Conservation (phyloP, 2,888 invertebrate species). For the Eledone cirrhosa region DNA sequence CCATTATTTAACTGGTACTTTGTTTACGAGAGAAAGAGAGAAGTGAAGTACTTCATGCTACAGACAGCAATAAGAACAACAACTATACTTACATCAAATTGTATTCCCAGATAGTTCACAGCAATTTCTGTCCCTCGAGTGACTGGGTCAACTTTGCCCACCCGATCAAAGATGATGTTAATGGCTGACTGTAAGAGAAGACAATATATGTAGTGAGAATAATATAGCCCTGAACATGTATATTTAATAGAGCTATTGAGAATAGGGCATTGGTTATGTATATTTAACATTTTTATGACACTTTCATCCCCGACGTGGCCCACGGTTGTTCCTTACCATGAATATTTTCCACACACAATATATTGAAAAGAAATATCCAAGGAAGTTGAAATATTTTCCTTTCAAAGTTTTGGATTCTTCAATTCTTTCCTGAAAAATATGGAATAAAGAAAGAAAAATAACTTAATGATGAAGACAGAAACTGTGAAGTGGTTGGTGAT, state of each 20-base stretch:
- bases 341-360: slow-evolving; percentile 99
- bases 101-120: slow-evolving; percentile 93
- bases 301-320: too few species aligned
- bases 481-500: too few species aligned
- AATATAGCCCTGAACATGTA: too few species aligned
- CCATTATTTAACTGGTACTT: neutral
- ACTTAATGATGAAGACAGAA: too few species aligned
- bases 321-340: slow-evolving; percentile 92
- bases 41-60: too few species aligned
- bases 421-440: slow-evolving; percentile 73
- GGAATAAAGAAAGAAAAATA: slow-evolving; percentile 12
- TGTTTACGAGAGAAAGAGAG: too few species aligned
- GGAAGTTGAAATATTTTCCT: slow-evolving; percentile 96
- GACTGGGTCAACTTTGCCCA: slow-evolving; percentile 98
- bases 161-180: slow-evolving; percentile 98
- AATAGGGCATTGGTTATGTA: too few species aligned
- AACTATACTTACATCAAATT: slow-evolving; percentile 78
- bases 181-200: slow-evolving; percentile 81
- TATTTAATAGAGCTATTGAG: too few species aligned
- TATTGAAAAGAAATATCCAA: slow-evolving; percentile 97
- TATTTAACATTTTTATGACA: too few species aligned
- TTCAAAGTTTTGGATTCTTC: slow-evolving; percentile 93
- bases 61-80: too few species aligned
- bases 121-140: slow-evolving; percentile 95
- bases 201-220: too few species aligned